Percentiles rank a stretch among this genome's conserved stretches.
These are phyloP conservation scores for Drosophila seclusa DNA, from an alignment of 2,888 invertebrate species.

Conservation along the genomic window DNA sequence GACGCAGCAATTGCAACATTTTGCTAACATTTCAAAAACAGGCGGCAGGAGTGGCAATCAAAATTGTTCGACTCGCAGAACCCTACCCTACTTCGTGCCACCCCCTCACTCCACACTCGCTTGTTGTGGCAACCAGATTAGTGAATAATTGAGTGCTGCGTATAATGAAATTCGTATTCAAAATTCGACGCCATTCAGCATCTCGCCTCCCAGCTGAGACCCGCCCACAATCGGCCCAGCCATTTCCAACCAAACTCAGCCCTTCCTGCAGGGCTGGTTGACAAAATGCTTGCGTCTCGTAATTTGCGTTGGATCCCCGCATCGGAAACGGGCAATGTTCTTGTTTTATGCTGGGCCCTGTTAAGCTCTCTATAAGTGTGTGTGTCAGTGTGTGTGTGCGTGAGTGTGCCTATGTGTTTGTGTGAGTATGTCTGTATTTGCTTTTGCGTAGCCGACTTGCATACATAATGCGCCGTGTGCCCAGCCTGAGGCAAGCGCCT, in stretches of 20 bases:
- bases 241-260: neutral
- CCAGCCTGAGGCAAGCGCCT: slow-evolving; percentile 15
- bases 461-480: slow-evolving; percentile 69
- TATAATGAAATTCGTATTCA: slow-evolving; percentile 81
- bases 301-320: slow-evolving; percentile 34
- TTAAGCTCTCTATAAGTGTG: slow-evolving; percentile 23
- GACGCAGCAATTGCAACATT: slow-evolving; percentile 63
- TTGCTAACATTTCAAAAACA: slow-evolving; percentile 65
- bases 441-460: slow-evolving; percentile 73
- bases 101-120: neutral
- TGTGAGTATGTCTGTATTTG: slow-evolving; percentile 63
- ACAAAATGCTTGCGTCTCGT: slow-evolving; percentile 63
- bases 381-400: slow-evolving; percentile 48
- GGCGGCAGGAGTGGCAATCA: slow-evolving; percentile 21
- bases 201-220: slow-evolving; percentile 14
- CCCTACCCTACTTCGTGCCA: neutral
- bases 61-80: slow-evolving; percentile 24
- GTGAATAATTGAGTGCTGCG: slow-evolving; percentile 78
- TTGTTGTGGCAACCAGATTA: slow-evolving; percentile 64
- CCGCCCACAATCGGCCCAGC: slow-evolving; percentile 1
- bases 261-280: slow-evolving; percentile 11
- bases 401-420: slow-evolving; percentile 41
- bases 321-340: slow-evolving; percentile 37
- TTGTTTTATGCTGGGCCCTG: slow-evolving; percentile 21
- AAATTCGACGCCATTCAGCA: slow-evolving; percentile 78